phyloP scores from a whole-genome alignment of 1,140 invertebrate species.

The Stegodyphus mimosarum region DNA sequence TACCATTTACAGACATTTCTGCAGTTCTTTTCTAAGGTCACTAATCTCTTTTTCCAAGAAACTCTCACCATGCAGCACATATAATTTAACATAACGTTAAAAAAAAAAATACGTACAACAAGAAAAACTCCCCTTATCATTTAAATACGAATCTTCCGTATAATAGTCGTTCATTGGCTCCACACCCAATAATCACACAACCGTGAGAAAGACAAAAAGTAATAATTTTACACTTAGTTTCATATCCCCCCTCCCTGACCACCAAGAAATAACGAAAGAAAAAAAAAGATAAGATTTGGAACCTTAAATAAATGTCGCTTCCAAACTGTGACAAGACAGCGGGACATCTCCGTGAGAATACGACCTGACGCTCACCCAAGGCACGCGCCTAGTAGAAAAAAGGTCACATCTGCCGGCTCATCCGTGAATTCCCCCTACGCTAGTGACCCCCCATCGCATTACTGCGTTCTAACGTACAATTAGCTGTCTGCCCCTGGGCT shows the following conservation, averaged over 20 bases:
- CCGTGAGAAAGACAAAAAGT: slow-evolving; percentile 40
- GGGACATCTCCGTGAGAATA: slow-evolving; percentile 8
- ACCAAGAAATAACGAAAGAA: background rate
- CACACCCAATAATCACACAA: slow-evolving; percentile 37
- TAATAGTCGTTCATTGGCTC: background rate
- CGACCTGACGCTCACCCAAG: background rate
- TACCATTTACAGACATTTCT: background rate
- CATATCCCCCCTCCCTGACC: background rate
- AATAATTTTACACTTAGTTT: slow-evolving; percentile 29
- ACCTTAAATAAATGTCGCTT: slow-evolving; percentile 27
- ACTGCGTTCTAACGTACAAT: slow-evolving; percentile 50
- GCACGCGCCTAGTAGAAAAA: slow-evolving; percentile 38
- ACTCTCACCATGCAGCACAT: too few species aligned
- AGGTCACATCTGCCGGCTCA: slow-evolving; percentile 39
- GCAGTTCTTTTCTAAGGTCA: slow-evolving; percentile 1
- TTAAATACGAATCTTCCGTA: slow-evolving; percentile 23
- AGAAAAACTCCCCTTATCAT: slow-evolving; percentile 1
- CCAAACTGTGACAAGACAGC: slow-evolving; percentile 17
- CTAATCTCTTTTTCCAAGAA: background rate
- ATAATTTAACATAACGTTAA: too few species aligned
- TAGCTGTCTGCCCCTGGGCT: slow-evolving; percentile 6
- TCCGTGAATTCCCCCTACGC: background rate
- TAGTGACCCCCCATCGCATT: background rate
- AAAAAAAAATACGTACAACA: too few species aligned
- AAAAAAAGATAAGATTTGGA: background rate